phyloP scores from a whole-genome alignment of 2,888 invertebrate genomes.

The Frankliniella fusca region DNA sequence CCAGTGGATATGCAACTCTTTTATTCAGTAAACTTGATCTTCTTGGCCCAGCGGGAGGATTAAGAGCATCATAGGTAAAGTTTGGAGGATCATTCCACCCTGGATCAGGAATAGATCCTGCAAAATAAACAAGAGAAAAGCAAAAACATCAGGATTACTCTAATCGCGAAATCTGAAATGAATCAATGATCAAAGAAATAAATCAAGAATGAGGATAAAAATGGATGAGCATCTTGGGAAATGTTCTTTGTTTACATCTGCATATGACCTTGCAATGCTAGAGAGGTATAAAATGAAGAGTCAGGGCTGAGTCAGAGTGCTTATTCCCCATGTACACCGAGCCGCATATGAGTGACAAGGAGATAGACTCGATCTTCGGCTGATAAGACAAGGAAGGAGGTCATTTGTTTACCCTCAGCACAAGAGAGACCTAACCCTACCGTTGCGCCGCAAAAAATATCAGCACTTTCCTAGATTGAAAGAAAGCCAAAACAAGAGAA shows the following conservation, averaged over 20 bases:
- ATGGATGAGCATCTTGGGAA: background rate
- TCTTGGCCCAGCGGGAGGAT: slow-evolving; percentile 46
- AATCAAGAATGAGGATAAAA: background rate
- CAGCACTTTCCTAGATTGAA: no score
- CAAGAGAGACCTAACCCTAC: background rate
- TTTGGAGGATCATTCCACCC: slow-evolving; percentile 59
- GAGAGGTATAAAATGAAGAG: background rate
- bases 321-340: background rate
- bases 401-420: background rate
- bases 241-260: background rate
- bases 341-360: background rate
- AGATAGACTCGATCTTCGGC: background rate
- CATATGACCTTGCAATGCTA: background rate
- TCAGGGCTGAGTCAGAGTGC: background rate
- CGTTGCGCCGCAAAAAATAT: background rate
- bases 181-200: background rate
- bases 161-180: background rate
- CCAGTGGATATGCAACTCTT: slow-evolving; percentile 51
- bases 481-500: no score
- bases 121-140: background rate
- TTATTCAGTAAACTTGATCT: slow-evolving; percentile 54
- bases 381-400: background rate
- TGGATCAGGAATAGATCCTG: slow-evolving; percentile 45
- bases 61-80: slow-evolving; percentile 48
- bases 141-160: background rate